A percentile compares a stretch with the other conserved stretches of the same genome.
Conservation (phyloP, 1,140 invertebrate genomes). For the Sycophila sp. region DNA sequence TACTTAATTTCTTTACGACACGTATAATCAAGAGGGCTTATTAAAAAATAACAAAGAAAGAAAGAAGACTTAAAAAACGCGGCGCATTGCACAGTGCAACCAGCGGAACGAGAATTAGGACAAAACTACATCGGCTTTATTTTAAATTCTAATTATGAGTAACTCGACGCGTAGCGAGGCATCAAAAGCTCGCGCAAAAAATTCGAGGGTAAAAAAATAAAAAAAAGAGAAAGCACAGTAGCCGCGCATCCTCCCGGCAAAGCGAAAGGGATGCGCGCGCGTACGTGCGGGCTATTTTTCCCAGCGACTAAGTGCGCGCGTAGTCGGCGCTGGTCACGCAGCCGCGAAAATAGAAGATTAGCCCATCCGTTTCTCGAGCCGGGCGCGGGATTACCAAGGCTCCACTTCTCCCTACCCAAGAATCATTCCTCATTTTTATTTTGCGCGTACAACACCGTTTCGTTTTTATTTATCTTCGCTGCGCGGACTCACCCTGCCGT, state of each 20-base stretch:
- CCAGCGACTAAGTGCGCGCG: too few species aligned
- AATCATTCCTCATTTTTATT: constrained; percentile 39
- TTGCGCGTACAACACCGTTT: constrained; percentile 11
- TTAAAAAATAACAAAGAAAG: too few species aligned
- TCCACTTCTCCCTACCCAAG: constrained; percentile 1
- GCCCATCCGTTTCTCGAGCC: constrained; percentile 56
- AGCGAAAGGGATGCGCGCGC: not conserved
- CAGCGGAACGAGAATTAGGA: too few species aligned
- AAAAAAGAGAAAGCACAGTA: not conserved
- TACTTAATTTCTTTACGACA: too few species aligned
- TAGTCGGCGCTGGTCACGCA: not conserved
- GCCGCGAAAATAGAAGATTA: constrained; percentile 56
- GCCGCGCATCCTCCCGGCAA: not conserved
- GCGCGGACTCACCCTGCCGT: not conserved
- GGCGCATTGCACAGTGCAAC: too few species aligned
- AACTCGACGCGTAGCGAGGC: not conserved
- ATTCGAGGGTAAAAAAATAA: not conserved
- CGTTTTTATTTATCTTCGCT: constrained; percentile 12
- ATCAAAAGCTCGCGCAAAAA: not conserved
- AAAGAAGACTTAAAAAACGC: too few species aligned
- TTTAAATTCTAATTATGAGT: too few species aligned
- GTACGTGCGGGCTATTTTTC: not conserved
- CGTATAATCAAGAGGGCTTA: too few species aligned
- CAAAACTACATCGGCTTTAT: too few species aligned
- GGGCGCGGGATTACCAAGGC: constrained; percentile 47